Evolutionary conservation across 2,888 invertebrate species (phyloP).

Genomic region (Dyspetes luteomarginatus): DNA sequence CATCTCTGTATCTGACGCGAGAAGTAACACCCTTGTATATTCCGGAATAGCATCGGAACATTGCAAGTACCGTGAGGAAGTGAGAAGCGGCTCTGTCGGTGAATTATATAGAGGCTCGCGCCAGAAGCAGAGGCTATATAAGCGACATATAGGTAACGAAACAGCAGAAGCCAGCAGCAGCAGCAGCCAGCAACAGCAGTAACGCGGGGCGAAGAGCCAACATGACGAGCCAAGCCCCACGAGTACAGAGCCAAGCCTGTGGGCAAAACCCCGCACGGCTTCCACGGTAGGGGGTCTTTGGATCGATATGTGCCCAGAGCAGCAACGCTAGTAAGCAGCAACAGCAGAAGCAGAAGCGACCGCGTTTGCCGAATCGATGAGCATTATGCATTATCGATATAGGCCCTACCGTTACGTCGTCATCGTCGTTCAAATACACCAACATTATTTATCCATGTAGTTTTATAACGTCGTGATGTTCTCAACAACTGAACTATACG

Average conservation of each 20-base stretch:
- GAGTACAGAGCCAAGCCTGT: slow-evolving; percentile 14
- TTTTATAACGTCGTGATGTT: neutral
- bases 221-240: slow-evolving; percentile 23
- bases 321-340: no score
- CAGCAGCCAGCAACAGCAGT: slow-evolving; percentile 1
- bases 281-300: slow-evolving; percentile 19
- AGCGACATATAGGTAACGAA: slow-evolving; percentile 24
- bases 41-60: slow-evolving; percentile 34
- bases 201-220: neutral
- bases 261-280: slow-evolving; percentile 33
- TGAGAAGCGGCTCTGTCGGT: slow-evolving; percentile 40
- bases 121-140: slow-evolving; percentile 49
- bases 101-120: slow-evolving; percentile 59
- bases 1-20: slow-evolving; percentile 30
- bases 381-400: slow-evolving; percentile 62
- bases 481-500: neutral
- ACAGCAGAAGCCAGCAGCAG: neutral
- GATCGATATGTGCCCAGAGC: slow-evolving; percentile 56
- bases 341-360: slow-evolving; percentile 13
- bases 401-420: slow-evolving; percentile 28
- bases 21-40: slow-evolving; percentile 34
- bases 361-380: slow-evolving; percentile 59
- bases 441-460: neutral
- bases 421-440: slow-evolving; percentile 25
- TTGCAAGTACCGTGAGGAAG: slow-evolving; percentile 31